phyloP scores from a whole-genome alignment of 1,140 invertebrate species.

The Halesus radiatus region DNA sequence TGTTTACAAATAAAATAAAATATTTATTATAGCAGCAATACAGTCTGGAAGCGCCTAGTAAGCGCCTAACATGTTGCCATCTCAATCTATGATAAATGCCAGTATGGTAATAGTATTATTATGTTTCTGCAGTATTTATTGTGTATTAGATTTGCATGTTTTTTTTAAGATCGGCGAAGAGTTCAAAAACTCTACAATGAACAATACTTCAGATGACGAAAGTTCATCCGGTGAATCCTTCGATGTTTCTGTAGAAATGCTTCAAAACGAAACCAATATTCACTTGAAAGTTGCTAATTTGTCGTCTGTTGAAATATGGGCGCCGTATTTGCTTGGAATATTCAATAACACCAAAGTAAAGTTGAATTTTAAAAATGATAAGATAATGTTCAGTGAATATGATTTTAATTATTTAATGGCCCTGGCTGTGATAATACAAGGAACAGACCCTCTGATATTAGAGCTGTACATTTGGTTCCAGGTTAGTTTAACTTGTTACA shows the following conservation, averaged over 20 bases:
- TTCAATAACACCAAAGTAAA: slow-evolving; percentile 71
- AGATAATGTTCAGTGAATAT: slow-evolving; percentile 71
- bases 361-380: slow-evolving; percentile 69
- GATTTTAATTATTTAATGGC: slow-evolving; percentile 76
- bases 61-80: no score
- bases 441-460: slow-evolving; percentile 69
- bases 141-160: background rate
- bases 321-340: slow-evolving; percentile 74
- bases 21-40: no score
- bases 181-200: slow-evolving; percentile 61
- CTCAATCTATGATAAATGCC: no score
- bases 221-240: slow-evolving; percentile 63
- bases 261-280: slow-evolving; percentile 75
- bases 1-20: no score
- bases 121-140: no score
- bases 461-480: slow-evolving; percentile 80
- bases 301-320: slow-evolving; percentile 72
- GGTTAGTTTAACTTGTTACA: no score
- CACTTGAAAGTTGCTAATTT: slow-evolving; percentile 69
- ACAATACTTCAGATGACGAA: slow-evolving; percentile 64
- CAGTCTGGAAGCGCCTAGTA: no score
- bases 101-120: no score
- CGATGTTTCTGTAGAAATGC: slow-evolving; percentile 72
- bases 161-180: slow-evolving; percentile 37
- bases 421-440: slow-evolving; percentile 71